Evolutionary conservation across 1,140 invertebrate species (phyloP), one percentile per base, ranked within the genome.

Genomic region (Calephelis virginiensis): DNA sequence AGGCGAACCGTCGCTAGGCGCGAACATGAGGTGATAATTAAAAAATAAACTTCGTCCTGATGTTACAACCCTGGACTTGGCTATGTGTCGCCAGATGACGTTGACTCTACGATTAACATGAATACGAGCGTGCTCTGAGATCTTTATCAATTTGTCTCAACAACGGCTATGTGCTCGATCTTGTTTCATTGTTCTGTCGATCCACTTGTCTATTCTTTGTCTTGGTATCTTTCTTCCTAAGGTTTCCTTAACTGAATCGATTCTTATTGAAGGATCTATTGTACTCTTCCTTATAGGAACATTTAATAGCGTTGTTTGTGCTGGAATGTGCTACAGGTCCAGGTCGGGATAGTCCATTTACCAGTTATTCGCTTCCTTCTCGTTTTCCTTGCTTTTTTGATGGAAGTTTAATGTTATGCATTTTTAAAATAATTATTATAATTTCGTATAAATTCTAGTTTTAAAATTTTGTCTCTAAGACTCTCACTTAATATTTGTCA

Each of bases 81-180:
- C 71, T 67, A 74, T 70, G 71, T 74, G 74, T 77, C 80, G 74
- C 74, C 78, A 77, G 81, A 82, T 83, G 80, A 82, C 80, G 76
- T 78, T 74, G 74, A 76, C 82, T 77, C 72, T 69, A 63, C 81
- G 82, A 85, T 86, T 87, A 83, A 76, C 81, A 80, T 86, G 73
- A 76, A 66, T 74, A 70, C 73, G 65, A 73, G 70, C 76, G 74
- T 81, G 72, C 49, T 68, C 69, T 68, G 62, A 69, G 81, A 84
- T 86, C 72, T 45, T 77, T 85, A 86, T 85, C 83, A 80, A 85
- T 84, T 84, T 83, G 79, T 85, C 80, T 76, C 69, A 70, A 75
- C 64, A 71, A 67, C 69, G 66, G 69, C 70, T 73, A 63, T 63
- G 67, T 66, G 72, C 50, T 71, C 71, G 73, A 73, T 69, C 75